These are phyloP conservation scores for Eupithecia centaureata DNA, from an alignment of 2,888 invertebrate species.

Conservation along the genomic window DNA sequence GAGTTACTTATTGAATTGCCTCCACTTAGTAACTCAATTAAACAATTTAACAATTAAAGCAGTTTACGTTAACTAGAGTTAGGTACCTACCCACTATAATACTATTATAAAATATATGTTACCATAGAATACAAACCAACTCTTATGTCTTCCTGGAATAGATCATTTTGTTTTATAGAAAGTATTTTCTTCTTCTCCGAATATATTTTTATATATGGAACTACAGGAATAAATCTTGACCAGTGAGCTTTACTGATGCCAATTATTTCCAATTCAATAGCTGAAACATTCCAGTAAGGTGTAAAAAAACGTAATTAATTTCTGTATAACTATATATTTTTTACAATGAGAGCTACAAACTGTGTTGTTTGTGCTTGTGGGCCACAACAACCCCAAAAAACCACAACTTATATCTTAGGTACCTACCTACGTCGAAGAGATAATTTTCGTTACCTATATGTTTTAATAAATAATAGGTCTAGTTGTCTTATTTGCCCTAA, in stretches of 20 bases:
- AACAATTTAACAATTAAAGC: background rate
- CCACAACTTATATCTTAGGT: background rate
- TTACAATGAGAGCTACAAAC: background rate
- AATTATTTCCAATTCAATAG: constrained; percentile 62
- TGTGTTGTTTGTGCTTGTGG: background rate
- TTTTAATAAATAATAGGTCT: too few relatives aligned
- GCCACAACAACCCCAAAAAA: background rate
- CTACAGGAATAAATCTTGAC: constrained; percentile 67
- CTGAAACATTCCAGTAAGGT: constrained; percentile 56
- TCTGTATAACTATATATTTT: too few relatives aligned
- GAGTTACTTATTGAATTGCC: background rate
- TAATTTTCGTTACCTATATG: too few relatives aligned
- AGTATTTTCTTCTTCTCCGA: constrained; percentile 66
- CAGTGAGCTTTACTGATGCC: constrained; percentile 70
- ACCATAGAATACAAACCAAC: constrained; percentile 40
- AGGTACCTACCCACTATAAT: background rate
- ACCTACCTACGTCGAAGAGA: too few relatives aligned
- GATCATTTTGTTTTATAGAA: constrained; percentile 53
- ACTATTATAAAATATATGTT: too few relatives aligned
- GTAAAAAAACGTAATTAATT: too few relatives aligned
- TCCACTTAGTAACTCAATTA: background rate
- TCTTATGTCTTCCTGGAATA: constrained; percentile 58
- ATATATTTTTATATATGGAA: constrained; percentile 72
- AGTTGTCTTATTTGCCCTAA: background rate
- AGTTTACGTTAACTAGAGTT: background rate